Conservation (phyloP, 2,113 vertebrate species). For the Enhydra lutris region DNA sequence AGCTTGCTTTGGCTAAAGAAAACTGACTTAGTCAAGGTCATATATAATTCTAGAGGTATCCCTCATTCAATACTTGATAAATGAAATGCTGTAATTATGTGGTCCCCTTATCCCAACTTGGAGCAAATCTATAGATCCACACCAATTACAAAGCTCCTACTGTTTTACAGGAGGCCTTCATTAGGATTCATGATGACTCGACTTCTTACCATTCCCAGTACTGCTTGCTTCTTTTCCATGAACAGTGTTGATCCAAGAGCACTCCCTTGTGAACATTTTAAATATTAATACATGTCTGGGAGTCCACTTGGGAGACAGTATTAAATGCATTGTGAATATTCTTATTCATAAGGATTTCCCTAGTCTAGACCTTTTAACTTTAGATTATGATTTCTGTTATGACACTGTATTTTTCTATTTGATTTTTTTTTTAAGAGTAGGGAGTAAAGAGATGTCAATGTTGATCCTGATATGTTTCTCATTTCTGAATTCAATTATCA, state of each 20-base stretch:
- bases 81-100: not conserved
- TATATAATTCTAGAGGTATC: not conserved
- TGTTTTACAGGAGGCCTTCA: not conserved
- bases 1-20: not conserved
- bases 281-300: not conserved
- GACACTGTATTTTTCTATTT: constrained; percentile 51
- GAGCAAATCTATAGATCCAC: not conserved
- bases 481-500: not conserved
- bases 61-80: not conserved
- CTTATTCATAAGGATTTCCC: not conserved
- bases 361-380: not conserved
- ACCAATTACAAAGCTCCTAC: not conserved
- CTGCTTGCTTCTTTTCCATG: not conserved
- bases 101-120: not conserved
- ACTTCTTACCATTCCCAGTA: not conserved
- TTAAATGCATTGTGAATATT: not conserved
- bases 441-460: constrained; percentile 46
- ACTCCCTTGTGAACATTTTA: not conserved
- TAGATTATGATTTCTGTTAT: not conserved
- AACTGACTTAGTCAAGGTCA: not conserved
- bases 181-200: not conserved
- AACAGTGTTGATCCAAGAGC: not conserved
- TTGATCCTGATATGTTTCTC: constrained; percentile 56
- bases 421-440: constrained; percentile 33
- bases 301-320: not conserved